Evolutionary conservation across 1,140 invertebrate species (phyloP), one percentile per base, ranked within the genome.

Genomic region (Goniozus legneri): DNA sequence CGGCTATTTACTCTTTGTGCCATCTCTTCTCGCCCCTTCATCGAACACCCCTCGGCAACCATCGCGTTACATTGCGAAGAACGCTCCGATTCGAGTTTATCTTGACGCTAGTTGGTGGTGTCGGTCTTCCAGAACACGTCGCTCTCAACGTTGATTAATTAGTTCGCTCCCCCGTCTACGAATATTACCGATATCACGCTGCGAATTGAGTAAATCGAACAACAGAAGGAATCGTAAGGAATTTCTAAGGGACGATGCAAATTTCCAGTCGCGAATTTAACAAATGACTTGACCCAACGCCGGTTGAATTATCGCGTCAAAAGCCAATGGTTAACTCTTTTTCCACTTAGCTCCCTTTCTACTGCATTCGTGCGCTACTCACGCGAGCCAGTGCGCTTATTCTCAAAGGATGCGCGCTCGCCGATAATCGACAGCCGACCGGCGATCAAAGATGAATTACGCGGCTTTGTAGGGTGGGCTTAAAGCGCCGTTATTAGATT

Each of bases 31-130:
- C 38, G 20, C 21, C 12, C 10, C 30, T 16, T 31, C 44, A 36
- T 21, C 4, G 10, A 19, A 21, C 31, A 36, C 31, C 16, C 27
- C 30, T 34, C 13, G 2, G 12, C 7, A 30, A 31, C 27, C 27
- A 18, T 30, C 4, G 20, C 31, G 15, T 16, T 47, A 53, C 51
- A 59, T 52, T 48, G 49, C 52, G 42, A 52, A 55, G 50, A 54
- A 62, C 56, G 60, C 53, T 59, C 62, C 61, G 57, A 65, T 63
- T 63, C 60, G 63, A 62, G 47, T 65, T 63, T 52, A 50, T 22
- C 51, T 47, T 36, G 20, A 38, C 43, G 43, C 42, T 6, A n/a
- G n/a, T n/a, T n/a, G n/a, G n/a, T n/a, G n/a, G n/a, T n/a, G n/a
- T n/a, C n/a, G n/a, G n/a, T n/a, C n/a, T n/a, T n/a, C n/a, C 52